These are phyloP conservation scores for Hyposoter dolosus DNA, from an alignment of 2,888 invertebrate species.

Conservation along the genomic window DNA sequence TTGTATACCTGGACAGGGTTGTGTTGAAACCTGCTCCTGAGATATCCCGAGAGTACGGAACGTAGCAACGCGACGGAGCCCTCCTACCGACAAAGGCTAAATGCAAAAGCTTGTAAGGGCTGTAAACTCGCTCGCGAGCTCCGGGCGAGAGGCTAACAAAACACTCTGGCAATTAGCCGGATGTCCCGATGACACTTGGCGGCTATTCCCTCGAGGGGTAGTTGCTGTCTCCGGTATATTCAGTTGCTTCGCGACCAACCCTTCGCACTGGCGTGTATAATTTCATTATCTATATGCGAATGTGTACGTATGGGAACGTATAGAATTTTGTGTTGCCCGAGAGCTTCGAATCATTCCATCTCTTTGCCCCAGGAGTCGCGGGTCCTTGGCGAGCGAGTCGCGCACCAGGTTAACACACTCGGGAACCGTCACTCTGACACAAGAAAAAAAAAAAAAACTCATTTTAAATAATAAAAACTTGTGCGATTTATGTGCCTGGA, in stretches of 20 bases:
- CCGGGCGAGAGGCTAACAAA: conserved; percentile 78
- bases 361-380: conserved; percentile 1
- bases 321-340: conserved; percentile 48
- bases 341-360: conserved; percentile 47
- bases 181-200: conserved; percentile 81
- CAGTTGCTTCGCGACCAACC: conserved; percentile 41
- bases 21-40: conserved; percentile 47
- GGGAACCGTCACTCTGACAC: conserved; percentile 55
- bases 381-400: background rate
- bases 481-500: conserved; percentile 74
- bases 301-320: conserved; percentile 47
- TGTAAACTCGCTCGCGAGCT: conserved; percentile 73
- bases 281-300: conserved; percentile 32
- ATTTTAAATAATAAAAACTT: conserved; percentile 79
- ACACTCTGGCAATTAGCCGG: conserved; percentile 83
- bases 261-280: conserved; percentile 23
- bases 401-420: conserved; percentile 38
- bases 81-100: conserved; percentile 79
- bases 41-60: conserved; percentile 55
- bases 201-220: conserved; percentile 76
- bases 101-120: conserved; percentile 84
- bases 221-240: conserved; percentile 58
- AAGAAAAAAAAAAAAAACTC: conserved; percentile 49
- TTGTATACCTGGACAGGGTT: conserved; percentile 52
- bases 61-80: conserved; percentile 69